Conservation (phyloP, 2,888 invertebrate genomes). For the Drosophila fungiperda region DNA sequence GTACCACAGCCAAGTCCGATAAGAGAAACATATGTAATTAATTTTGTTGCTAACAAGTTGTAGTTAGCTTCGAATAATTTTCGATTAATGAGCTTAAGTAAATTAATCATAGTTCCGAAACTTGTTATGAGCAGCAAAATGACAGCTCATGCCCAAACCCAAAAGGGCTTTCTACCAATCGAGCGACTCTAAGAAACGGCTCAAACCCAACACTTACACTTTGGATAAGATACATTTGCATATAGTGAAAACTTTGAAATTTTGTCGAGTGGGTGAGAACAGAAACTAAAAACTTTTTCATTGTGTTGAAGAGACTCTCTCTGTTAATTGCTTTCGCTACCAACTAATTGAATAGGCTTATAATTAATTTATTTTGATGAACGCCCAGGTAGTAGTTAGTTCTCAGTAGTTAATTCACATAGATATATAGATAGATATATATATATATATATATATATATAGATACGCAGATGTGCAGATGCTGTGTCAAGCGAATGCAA, state of each 20-base stretch:
- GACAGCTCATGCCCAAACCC: not conserved
- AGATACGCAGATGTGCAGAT: constrained; percentile 15
- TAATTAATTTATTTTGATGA: constrained; percentile 47
- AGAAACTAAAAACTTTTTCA: constrained; percentile 10
- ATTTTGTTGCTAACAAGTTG: not conserved
- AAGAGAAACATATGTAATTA: not conserved
- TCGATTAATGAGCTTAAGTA: not conserved
- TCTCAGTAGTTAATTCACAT: not conserved
- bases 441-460: constrained; percentile 1
- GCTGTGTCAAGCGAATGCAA: constrained; percentile 24
- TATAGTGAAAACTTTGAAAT: constrained; percentile 16
- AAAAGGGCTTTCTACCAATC: not conserved
- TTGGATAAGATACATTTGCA: constrained; percentile 26
- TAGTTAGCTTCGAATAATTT: not conserved
- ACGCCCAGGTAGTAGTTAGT: constrained; percentile 32
- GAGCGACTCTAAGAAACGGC: not conserved
- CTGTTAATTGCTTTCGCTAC: constrained; percentile 47
- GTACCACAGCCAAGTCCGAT: not conserved
- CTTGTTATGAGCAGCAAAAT: not conserved
- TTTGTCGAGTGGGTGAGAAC: constrained; percentile 28
- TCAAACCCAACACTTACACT: not conserved
- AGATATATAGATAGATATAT: constrained; percentile 17
- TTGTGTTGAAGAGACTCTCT: constrained; percentile 30
- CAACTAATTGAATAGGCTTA: constrained; percentile 45
- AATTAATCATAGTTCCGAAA: not conserved